Conservation (phyloP, 2,888 invertebrate genomes). For the Metacarcinus magister region DNA sequence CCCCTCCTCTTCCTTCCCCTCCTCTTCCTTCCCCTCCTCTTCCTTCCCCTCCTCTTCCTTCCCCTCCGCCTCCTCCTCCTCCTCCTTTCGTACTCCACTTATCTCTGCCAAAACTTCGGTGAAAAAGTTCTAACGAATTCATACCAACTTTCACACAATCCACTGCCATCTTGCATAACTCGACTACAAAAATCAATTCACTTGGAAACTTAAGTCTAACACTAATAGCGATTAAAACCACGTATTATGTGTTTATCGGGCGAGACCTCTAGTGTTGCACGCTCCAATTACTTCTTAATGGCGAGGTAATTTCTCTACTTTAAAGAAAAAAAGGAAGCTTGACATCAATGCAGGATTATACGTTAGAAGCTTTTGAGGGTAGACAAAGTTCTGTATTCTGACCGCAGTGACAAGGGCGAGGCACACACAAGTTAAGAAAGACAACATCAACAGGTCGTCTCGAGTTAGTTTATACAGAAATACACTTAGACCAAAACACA, state of each 20-base stretch:
- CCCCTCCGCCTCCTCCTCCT: neutral
- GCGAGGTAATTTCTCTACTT: neutral
- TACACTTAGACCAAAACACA: too few species aligned
- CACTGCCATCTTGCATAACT: slow-evolving; percentile 21
- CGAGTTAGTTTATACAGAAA: too few species aligned
- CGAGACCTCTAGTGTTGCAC: neutral
- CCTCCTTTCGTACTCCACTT: neutral
- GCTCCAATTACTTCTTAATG: neutral
- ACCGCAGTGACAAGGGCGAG: neutral
- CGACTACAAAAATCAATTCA: neutral
- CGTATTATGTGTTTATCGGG: neutral
- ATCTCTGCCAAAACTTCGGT: slow-evolving; percentile 6
- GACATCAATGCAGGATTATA: neutral
- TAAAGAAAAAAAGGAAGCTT: neutral
- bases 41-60: neutral
- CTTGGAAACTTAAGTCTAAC: neutral
- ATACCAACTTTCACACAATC: slow-evolving; percentile 41
- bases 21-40: neutral
- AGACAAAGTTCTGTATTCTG: neutral
- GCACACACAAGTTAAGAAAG: neutral
- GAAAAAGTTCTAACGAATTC: slow-evolving; percentile 38
- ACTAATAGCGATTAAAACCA: neutral
- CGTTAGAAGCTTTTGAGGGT: neutral
- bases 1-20: neutral
- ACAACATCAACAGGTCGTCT: too few species aligned